A percentile compares a stretch with the other conserved stretches of the same genome.
Conservation (phyloP, 2,113 vertebrate species). For the Ageneiosus marmoratus region DNA sequence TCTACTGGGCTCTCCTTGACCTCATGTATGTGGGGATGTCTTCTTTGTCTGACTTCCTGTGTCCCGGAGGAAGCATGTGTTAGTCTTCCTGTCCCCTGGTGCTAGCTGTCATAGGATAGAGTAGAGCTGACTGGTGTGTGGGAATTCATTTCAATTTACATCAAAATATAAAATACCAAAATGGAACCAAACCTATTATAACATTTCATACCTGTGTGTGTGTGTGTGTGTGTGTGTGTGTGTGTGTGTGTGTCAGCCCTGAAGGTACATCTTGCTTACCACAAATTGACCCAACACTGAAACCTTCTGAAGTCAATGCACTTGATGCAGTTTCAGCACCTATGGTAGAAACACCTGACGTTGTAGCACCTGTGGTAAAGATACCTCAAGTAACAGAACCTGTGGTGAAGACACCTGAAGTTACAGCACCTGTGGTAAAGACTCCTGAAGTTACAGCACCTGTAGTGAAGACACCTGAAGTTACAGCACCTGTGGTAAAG, state of each 20-base stretch:
- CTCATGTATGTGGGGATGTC: no score
- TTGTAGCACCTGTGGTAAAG: neutral
- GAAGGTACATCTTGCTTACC: neutral
- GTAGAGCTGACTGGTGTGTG: neutral
- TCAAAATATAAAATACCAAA: neutral
- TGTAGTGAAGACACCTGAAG: neutral
- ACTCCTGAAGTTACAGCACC: neutral
- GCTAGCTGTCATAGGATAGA: no score
- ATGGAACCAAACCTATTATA: neutral
- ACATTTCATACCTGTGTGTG: neutral
- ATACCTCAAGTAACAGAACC: neutral
- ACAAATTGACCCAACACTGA: neutral
- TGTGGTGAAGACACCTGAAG: neutral
- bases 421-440: neutral
- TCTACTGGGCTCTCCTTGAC: no score
- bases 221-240: neutral
- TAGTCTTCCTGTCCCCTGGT: no score
- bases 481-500: neutral
- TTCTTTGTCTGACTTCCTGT: no score
- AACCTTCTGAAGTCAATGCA: neutral
- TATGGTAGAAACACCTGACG: neutral
- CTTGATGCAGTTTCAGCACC: neutral
- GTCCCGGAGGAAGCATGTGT: no score
- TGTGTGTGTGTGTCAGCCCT: conserved; percentile 16
- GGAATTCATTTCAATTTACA: neutral